Evolutionary conservation across 2,797 vertebrate genomes (phyloP).

Genomic region (Carduelis carduelis): DNA sequence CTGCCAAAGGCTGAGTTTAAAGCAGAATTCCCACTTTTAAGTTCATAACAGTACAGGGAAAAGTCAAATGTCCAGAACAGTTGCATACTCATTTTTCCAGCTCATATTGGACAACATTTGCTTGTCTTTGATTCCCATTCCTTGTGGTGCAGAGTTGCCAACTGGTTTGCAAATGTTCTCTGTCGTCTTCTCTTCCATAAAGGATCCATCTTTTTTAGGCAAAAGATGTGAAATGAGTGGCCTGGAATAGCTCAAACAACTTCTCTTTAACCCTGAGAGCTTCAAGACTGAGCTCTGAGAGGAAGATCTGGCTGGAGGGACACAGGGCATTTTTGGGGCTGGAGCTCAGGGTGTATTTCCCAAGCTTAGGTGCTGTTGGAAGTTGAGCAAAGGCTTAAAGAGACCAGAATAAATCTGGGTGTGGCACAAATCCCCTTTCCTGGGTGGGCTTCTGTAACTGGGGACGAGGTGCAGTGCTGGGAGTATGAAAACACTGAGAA

Average conservation of each 20-base stretch:
- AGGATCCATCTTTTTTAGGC: neutral
- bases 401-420: neutral
- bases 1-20: neutral
- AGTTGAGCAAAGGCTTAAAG: neutral
- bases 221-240: neutral
- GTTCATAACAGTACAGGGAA: neutral
- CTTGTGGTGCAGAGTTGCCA: neutral
- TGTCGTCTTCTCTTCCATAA: neutral
- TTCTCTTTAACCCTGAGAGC: neutral
- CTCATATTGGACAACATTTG: neutral
- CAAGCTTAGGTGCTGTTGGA: neutral
- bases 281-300: neutral
- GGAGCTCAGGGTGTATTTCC: neutral
- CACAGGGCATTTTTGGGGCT: neutral
- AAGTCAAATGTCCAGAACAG: neutral
- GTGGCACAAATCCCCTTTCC: neutral
- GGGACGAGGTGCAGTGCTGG: neutral
- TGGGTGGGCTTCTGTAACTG: neutral
- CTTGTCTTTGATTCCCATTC: neutral
- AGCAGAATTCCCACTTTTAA: neutral
- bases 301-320: neutral
- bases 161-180: constrained; percentile 2
- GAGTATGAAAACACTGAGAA: neutral
- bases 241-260: neutral
- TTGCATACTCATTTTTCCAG: neutral